These are phyloP conservation scores for Drosophila basisetae DNA, from an alignment of 2,888 invertebrate genomes.

Conservation along the genomic window DNA sequence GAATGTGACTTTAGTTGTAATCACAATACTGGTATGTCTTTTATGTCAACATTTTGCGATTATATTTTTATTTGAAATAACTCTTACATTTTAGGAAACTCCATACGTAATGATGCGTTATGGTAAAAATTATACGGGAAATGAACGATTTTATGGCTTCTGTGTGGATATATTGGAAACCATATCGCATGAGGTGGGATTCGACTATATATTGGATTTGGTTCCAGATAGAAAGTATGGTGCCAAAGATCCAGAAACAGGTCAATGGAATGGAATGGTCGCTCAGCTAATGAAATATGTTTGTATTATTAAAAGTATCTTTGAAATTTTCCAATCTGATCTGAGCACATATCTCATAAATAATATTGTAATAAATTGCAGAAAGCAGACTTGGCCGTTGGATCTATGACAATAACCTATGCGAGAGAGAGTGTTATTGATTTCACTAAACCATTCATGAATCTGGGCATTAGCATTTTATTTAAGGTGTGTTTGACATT, in stretches of 20 bases:
- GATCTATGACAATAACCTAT: slow-evolving; percentile 95
- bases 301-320: slow-evolving; percentile 71
- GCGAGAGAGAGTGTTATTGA: slow-evolving; percentile 95
- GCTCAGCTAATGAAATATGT: slow-evolving; percentile 90
- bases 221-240: slow-evolving; percentile 91
- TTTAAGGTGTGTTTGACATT: slow-evolving; percentile 88
- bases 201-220: slow-evolving; percentile 89
- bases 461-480: slow-evolving; percentile 94
- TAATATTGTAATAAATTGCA: slow-evolving; percentile 76
- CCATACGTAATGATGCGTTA: slow-evolving; percentile 91
- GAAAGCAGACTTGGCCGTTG: slow-evolving; percentile 95
- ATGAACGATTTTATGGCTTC: slow-evolving; percentile 91
- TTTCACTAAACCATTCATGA: slow-evolving; percentile 97
- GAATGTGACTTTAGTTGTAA: slow-evolving; percentile 91
- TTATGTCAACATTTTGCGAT: neutral
- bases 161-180: slow-evolving; percentile 91
- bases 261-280: slow-evolving; percentile 92
- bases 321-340: neutral
- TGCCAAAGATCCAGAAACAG: slow-evolving; percentile 90
- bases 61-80: neutral
- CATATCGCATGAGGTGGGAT: slow-evolving; percentile 89
- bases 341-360: neutral
- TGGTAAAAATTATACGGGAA: slow-evolving; percentile 90
- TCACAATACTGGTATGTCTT: slow-evolving; percentile 89
- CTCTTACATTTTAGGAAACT: slow-evolving; percentile 86